These are phyloP conservation scores for Axis porcinus DNA, from an alignment of 2,113 vertebrate species.

Conservation along the genomic window DNA sequence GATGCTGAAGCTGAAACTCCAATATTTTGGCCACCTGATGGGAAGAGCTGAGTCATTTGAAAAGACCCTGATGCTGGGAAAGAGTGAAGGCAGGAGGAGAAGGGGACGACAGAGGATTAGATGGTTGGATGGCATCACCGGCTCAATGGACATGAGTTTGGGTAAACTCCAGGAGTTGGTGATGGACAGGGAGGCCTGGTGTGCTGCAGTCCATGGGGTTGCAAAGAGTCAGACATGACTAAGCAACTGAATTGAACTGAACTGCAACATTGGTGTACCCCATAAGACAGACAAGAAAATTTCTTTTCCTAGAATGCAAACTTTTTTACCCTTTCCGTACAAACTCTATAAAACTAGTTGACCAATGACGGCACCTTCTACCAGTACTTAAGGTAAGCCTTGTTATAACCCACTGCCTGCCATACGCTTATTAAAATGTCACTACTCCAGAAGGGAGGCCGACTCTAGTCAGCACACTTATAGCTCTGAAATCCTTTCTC, in stretches of 20 bases:
- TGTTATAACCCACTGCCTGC: not conserved
- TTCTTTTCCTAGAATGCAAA: not conserved
- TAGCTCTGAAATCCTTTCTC: not conserved
- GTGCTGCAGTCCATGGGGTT: rapidly evolving
- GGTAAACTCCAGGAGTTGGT: not conserved
- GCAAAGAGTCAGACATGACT: not conserved
- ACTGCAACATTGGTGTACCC: not conserved
- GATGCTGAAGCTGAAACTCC: not conserved
- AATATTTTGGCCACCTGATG: not conserved
- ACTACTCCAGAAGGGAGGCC: not conserved
- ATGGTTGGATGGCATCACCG: not conserved
- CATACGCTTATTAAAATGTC: not conserved
- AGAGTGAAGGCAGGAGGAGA: not conserved
- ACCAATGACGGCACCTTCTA: not conserved
- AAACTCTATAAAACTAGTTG: not conserved
- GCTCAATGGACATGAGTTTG: not conserved
- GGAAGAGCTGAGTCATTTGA: not conserved
- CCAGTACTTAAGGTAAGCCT: not conserved
- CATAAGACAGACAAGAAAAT: not conserved
- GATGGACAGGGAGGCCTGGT: not conserved
- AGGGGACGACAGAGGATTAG: not conserved
- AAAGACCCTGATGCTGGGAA: not conserved
- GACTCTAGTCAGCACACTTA: not conserved
- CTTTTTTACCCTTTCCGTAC: not conserved
- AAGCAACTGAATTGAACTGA: not conserved